These are phyloP conservation scores for Dicaeum eximium DNA, from an alignment of 2,113 vertebrate species.

Conservation along the genomic window DNA sequence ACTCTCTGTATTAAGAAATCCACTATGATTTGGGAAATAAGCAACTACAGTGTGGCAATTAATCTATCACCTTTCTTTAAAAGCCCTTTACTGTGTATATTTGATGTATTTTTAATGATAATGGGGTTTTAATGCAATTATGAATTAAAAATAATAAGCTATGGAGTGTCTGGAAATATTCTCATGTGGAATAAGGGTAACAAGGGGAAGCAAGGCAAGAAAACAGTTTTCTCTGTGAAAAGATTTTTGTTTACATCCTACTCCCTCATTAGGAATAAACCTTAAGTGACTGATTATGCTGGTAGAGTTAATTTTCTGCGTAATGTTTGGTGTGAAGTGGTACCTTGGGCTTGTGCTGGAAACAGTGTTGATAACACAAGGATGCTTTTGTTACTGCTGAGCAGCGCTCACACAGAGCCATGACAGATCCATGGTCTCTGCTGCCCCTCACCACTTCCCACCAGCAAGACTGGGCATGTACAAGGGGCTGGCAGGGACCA, in stretches of 20 bases:
- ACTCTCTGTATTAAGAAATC: background rate
- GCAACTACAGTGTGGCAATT: background rate
- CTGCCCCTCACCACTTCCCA: background rate
- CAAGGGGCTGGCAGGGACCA: background rate
- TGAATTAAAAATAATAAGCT: background rate
- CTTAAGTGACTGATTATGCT: background rate
- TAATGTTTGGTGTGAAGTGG: background rate
- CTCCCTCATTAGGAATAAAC: background rate
- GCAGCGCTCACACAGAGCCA: background rate
- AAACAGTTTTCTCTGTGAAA: background rate
- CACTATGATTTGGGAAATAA: background rate
- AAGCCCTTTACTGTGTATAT: background rate
- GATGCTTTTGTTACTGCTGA: background rate
- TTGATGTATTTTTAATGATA: background rate
- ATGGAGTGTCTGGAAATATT: background rate
- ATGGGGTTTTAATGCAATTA: background rate
- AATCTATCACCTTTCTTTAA: background rate
- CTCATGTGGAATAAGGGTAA: accelerated
- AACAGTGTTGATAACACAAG: background rate
- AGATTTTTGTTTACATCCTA: background rate
- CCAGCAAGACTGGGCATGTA: accelerated
- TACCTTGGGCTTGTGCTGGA: background rate
- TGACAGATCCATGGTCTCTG: background rate
- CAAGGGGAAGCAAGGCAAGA: background rate
- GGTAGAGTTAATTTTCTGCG: background rate